Evolutionary conservation across 2,113 vertebrate species (phyloP), one percentile per base, ranked within the genome.

Genomic region (Hippocampus abdominalis): DNA sequence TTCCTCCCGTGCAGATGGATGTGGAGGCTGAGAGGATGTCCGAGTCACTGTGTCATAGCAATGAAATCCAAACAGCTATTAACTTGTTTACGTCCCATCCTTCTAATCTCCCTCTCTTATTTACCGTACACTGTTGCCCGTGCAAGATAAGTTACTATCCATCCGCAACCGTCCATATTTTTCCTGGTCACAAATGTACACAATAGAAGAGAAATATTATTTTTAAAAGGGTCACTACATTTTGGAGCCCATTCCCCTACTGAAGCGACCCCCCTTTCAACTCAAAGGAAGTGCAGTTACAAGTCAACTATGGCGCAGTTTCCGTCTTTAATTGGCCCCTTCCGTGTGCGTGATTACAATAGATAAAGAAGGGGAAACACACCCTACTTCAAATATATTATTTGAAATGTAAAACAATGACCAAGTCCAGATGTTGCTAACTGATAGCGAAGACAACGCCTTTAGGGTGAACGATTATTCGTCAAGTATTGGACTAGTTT

Each of bases 41-140:
- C 64, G 36, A 60, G n/a, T 63, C 36, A 4, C 21, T 42, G 62
- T 23, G 62, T 64, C 39, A 64, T 64, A 42, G 62, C 39, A 15
- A 64, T 64, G 39, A 42, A 44, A 64, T 63, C 32, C 60, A 63
- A 63, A 63, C 60, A 40, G 36, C 61, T 39, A 63, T 63, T 63
- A 63, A 6, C 39, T 29, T 64, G 39, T 64, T 64, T 64, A 64
- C 8, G 9, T 42, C 61, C 36, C 11, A 42, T n/a, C 21, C 21
- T 23, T 23, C n/a, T n/a, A 25, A 64, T 44, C n/a, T 44, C n/a
- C n/a, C 11, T 25, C 36, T 63, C n/a, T 6, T 44, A n/a, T 64
- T 44, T 44, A 44, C 32, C 6, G 32, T 23, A n/a, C 21, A 23
- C 36, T 40, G 9, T n/a, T 63, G 23, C 8, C 4, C 8, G 48